Evolutionary conservation across 2,797 vertebrate genomes (phyloP).

Genomic region (Chloroceryle inda): DNA sequence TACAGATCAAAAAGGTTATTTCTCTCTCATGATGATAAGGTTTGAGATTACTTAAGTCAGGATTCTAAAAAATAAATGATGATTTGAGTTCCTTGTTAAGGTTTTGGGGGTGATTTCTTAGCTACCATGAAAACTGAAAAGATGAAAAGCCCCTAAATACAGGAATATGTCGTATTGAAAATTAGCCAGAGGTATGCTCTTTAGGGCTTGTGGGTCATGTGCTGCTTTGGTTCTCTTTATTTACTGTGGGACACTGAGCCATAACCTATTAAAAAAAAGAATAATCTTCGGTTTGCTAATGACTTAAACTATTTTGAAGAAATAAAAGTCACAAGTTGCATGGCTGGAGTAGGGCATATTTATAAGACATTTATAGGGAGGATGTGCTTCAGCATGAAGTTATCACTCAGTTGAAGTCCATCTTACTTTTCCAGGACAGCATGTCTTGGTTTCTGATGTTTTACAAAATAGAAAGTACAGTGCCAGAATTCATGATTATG

Average conservation of each 20-base stretch:
- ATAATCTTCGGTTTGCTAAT: not conserved
- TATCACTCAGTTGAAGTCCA: not conserved
- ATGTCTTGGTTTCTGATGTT: accelerated
- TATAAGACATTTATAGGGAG: not conserved
- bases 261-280: too few species aligned
- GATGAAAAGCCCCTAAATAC: not conserved
- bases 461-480: not conserved
- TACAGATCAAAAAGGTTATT: not conserved
- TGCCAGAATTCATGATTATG: not conserved
- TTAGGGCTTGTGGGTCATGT: not conserved
- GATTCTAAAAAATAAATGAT: not conserved
- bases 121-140: accelerated
- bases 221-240: accelerated
- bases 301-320: not conserved
- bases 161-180: accelerated
- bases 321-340: accelerated
- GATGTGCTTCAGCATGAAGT: not conserved
- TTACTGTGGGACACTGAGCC: too few species aligned
- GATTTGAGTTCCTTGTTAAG: not conserved
- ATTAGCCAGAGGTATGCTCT: accelerated
- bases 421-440: not conserved
- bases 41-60: not conserved
- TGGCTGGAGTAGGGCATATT: not conserved
- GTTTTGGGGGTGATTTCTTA: not conserved
- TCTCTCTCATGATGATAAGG: not conserved